phyloP scores from a whole-genome alignment of 2,888 invertebrate genomes.

The Euphydryas editha region DNA sequence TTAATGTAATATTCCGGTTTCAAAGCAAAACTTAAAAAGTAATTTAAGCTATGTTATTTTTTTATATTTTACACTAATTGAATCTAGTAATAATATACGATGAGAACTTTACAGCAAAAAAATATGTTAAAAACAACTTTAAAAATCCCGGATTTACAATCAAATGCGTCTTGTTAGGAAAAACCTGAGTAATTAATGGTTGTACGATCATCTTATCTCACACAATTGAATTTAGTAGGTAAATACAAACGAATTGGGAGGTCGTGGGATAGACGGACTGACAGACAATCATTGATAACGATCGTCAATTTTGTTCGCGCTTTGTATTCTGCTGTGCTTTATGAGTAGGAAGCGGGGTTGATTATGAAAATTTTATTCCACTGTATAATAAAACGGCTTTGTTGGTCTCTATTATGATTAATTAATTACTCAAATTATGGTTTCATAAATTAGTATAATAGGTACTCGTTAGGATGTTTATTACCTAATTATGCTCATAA shows the following conservation, averaged over 20 bases:
- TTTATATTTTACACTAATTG: slow-evolving; percentile 17
- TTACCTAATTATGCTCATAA: slow-evolving; percentile 16
- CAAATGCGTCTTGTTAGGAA: slow-evolving; percentile 50
- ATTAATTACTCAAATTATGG: slow-evolving; percentile 22
- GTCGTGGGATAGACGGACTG: slow-evolving; percentile 69
- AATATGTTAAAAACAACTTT: slow-evolving; percentile 28
- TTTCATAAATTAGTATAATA: too few relatives aligned
- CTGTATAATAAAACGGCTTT: slow-evolving; percentile 27
- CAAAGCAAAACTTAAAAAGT: slow-evolving; percentile 6
- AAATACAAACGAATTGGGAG: slow-evolving; percentile 62
- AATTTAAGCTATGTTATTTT: slow-evolving; percentile 18
- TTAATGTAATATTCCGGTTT: slow-evolving; percentile 7
- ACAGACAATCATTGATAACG: slow-evolving; percentile 59
- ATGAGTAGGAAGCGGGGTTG: slow-evolving; percentile 54
- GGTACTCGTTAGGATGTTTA: slow-evolving; percentile 25
- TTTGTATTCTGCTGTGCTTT: slow-evolving; percentile 56
- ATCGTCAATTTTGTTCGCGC: slow-evolving; percentile 73
- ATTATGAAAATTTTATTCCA: slow-evolving; percentile 36
- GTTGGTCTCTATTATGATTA: slow-evolving; percentile 30
- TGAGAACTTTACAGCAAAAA: slow-evolving; percentile 41
- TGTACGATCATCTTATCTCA: slow-evolving; percentile 49
- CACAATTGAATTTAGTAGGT: slow-evolving; percentile 65
- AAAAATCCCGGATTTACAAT: slow-evolving; percentile 45
- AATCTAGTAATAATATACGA: slow-evolving; percentile 33
- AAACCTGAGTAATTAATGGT: slow-evolving; percentile 53